These are phyloP conservation scores for Chaenogobius annularis DNA, from an alignment of 2,113 vertebrate genomes.

Conservation along the genomic window DNA sequence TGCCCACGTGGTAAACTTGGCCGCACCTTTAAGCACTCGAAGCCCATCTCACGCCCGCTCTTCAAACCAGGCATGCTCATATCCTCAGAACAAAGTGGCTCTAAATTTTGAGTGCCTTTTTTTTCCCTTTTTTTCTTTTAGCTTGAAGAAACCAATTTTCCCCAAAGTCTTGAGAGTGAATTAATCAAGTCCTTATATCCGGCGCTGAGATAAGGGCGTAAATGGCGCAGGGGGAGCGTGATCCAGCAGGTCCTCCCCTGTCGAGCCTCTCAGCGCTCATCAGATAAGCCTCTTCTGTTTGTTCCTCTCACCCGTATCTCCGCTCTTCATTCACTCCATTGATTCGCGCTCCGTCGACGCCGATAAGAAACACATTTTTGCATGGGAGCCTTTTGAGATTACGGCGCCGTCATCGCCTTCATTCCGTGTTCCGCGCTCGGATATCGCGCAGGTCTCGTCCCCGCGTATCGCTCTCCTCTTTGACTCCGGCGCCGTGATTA, in stretches of 20 bases:
- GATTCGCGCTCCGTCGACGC: neutral
- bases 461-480: neutral
- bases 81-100: neutral
- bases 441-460: neutral
- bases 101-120: neutral
- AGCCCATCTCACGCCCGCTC: no score
- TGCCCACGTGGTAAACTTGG: no score
- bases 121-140: neutral
- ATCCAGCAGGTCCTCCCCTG: neutral
- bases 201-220: neutral
- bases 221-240: neutral
- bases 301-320: constrained; percentile 7
- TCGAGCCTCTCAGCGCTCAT: neutral
- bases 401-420: neutral
- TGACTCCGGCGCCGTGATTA: neutral
- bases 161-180: neutral
- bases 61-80: no score
- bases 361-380: neutral
- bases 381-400: constrained; percentile 2
- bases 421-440: neutral
- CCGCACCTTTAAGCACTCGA: no score
- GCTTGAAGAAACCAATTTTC: constrained; percentile 7
- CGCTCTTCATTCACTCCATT: constrained; percentile 5
- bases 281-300: constrained; percentile 1
- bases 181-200: constrained; percentile 8